Base-by-base conservation (phyloP, 2,113 vertebrate species). In the Psettodes erumei region DNA sequence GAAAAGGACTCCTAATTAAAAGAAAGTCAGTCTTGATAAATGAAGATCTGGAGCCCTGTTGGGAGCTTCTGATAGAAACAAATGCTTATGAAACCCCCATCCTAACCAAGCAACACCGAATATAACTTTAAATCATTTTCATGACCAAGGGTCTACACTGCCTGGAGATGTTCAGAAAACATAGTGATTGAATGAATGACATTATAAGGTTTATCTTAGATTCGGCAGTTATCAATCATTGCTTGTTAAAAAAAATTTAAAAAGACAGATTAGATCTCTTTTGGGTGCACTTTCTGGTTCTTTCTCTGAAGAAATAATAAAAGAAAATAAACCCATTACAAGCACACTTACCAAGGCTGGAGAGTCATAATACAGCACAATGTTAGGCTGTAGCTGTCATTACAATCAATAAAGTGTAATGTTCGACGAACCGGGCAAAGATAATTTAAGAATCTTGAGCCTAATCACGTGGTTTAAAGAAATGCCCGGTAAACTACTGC, bases 391-490 rank as follows among this genome's bases (percentile, higher is more conserved):
- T 11, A 4, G 40, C 25, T 65, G 3, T 43, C 13, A 15, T 42
- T 23, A 7, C 28, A 50, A 42, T 65, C 28, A 43, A 25, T 51
- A 18, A 3, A 70, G 10, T n/a, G n/a, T n/a, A n/a, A n/a, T n/a
- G n/a, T n/a, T n/a, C n/a, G n/a, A n/a, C n/a, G n/a, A n/a, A n/a
- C n/a, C n/a, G n/a, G n/a, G n/a, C n/a, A 48, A 25, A 40, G 12
- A 23, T 18, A 2, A 58, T 50, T 27, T 13, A 32, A 42, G 7
- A 58, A 9, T 13, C 0, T 19, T 55, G 51, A 47, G 45, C n/a
- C 8, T 11, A 69, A 33, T 79, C 70, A 70, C 42, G 42, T 79
- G 71, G 37, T 50, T 72, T 25, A 18, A 32, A 69, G n/a, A 69
- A 56, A 58, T n/a, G 50, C 5, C n/a, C 28, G 8, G 48, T 61